phyloP scores from a whole-genome alignment of 2,888 invertebrate species.

The Drosophila putrida region DNA sequence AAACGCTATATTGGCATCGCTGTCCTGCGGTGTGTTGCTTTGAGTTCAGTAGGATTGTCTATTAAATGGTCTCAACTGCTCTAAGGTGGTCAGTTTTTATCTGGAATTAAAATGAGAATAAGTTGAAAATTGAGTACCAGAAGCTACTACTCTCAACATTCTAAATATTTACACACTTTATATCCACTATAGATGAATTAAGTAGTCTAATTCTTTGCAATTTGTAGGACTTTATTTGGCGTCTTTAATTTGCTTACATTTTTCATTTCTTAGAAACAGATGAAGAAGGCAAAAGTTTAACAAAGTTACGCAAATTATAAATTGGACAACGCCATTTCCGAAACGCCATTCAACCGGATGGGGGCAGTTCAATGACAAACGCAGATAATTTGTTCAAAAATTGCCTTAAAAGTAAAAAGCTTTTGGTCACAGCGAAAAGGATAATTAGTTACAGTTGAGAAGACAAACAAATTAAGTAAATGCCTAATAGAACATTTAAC shows the following conservation, averaged over 20 bases:
- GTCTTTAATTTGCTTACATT: conserved; percentile 20
- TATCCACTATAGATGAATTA: neutral
- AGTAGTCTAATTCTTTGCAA: neutral
- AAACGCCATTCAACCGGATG: neutral
- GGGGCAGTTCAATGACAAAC: conserved; percentile 7
- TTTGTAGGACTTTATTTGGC: neutral
- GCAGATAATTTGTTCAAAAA: conserved; percentile 7
- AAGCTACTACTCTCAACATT: neutral
- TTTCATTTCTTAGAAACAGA: neutral
- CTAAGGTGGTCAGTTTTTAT: conserved; percentile 82
- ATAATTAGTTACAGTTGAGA: conserved; percentile 6
- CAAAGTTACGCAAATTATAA: conserved; percentile 25
- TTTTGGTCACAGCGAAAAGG: conserved; percentile 1
- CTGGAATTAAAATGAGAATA: conserved; percentile 84
- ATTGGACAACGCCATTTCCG: conserved; percentile 4
- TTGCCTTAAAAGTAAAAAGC: neutral
- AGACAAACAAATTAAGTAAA: neutral
- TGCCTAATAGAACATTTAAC: conserved; percentile 1
- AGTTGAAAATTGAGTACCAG: conserved; percentile 50
- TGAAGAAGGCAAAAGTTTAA: neutral
- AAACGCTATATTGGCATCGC: no score
- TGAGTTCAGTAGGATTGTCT: conserved; percentile 77
- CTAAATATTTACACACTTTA: neutral
- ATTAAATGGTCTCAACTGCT: conserved; percentile 80
- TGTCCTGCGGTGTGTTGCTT: conserved; percentile 84